phyloP scores from a whole-genome alignment of 2,113 vertebrate genomes.

The Rattus rattus region DNA sequence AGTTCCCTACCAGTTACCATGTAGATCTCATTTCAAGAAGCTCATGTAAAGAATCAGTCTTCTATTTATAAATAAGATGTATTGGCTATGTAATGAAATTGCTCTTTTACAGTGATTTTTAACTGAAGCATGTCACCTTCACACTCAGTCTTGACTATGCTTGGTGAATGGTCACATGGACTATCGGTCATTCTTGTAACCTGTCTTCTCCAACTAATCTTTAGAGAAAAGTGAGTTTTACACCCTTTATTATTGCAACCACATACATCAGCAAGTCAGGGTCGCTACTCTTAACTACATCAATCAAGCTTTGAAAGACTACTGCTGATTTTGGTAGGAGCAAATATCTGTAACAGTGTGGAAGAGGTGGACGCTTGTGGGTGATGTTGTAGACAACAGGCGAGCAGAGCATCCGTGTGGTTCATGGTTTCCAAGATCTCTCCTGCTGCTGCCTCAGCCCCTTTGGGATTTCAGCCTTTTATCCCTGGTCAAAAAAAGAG shows the following conservation, averaged over 20 bases:
- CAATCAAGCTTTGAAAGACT: not conserved
- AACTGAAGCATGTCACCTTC: conserved; percentile 53
- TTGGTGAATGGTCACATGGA: not conserved
- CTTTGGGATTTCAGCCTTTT: not conserved
- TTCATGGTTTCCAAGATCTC: not conserved
- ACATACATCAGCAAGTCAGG: not conserved
- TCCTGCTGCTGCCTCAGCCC: not conserved
- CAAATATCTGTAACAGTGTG: not conserved
- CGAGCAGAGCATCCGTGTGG: not conserved
- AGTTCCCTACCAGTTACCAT: conserved; percentile 60
- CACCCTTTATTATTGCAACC: conserved; percentile 9
- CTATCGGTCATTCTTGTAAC: conserved; percentile 5
- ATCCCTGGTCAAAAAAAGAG: not conserved
- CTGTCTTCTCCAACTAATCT: not conserved
- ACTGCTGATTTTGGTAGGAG: not conserved
- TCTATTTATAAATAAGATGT: conserved; percentile 70
- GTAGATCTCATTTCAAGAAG: conserved; percentile 70
- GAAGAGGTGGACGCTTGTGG: not conserved
- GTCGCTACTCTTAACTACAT: not conserved
- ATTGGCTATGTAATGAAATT: conserved; percentile 74
- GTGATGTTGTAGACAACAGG: not conserved
- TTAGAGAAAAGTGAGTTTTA: conserved; percentile 20
- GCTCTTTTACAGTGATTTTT: conserved; percentile 68
- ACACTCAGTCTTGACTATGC: not conserved
- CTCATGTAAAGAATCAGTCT: conserved; percentile 72